Evolutionary conservation across 37 sponge, comb jelly and placozoan species (phyloP).

Genomic region (Oopsacas minuta): DNA sequence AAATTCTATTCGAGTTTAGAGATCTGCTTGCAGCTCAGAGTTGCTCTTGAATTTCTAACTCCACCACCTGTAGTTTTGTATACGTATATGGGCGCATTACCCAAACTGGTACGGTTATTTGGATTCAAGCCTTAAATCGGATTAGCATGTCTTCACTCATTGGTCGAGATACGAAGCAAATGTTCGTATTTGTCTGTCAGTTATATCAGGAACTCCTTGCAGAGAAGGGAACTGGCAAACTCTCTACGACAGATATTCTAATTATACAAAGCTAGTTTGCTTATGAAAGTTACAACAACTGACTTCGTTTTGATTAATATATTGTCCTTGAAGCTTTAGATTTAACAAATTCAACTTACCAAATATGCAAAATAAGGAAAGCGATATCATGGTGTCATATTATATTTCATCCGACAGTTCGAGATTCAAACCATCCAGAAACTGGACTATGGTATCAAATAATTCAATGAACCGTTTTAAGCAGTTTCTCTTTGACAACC

Average conservation of each 20-base stretch:
- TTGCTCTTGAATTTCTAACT: no score
- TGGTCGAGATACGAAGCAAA: no score
- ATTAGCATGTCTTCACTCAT: no score
- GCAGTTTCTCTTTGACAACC: conserved; percentile 18
- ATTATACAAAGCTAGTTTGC: conserved; percentile 16
- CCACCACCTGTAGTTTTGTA: no score
- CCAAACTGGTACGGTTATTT: no score
- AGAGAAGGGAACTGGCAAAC: no score
- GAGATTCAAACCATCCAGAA: not conserved
- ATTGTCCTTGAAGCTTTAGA: not conserved
- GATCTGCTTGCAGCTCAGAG: no score
- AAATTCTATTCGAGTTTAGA: no score
- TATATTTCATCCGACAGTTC: not conserved
- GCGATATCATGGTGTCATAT: not conserved
- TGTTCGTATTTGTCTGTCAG: no score
- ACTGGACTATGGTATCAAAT: not conserved
- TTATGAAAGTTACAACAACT: conserved; percentile 3
- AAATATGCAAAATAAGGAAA: not conserved
- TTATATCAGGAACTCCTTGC: no score
- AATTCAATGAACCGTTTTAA: conserved; percentile 10
- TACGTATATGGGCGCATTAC: no score
- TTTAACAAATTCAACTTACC: conserved; percentile 14
- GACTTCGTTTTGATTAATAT: conserved; percentile 7
- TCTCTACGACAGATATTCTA: conserved; percentile 18
- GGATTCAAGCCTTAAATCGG: no score